Evolutionary conservation across 37 sponge, comb jelly and placozoan genomes (phyloP).

Genomic region (Theonella swinhoei): DNA sequence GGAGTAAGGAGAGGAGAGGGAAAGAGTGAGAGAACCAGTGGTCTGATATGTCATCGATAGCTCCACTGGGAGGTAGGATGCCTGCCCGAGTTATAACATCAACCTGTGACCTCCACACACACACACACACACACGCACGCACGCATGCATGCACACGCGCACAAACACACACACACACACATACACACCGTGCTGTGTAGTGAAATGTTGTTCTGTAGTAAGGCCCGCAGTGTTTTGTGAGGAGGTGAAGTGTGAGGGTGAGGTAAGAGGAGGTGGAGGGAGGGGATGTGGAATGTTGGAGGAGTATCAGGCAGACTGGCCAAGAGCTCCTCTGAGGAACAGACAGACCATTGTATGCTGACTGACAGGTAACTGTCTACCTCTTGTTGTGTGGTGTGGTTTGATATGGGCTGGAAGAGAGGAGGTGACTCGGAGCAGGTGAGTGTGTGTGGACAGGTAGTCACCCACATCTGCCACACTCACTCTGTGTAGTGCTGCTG

Average conservation of each 20-base stretch:
- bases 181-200: too few relatives aligned
- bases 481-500: background rate
- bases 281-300: background rate
- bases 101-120: too few relatives aligned
- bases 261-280: background rate
- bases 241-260: background rate
- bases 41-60: too few relatives aligned
- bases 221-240: background rate
- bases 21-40: constrained; percentile 14
- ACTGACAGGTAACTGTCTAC: too few relatives aligned
- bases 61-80: too few relatives aligned
- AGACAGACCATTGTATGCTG: background rate
- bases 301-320: background rate
- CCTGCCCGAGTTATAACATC: too few relatives aligned
- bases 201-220: too few relatives aligned
- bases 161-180: too few relatives aligned
- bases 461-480: background rate
- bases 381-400: background rate
- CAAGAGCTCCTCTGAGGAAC: background rate
- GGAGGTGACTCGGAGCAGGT: constrained; percentile 3
- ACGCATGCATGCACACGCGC: too few relatives aligned
- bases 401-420: background rate
- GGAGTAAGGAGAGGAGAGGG: too few relatives aligned
- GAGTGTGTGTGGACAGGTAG: constrained; percentile 10
- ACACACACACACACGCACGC: too few relatives aligned